A percentile compares a stretch with the other conserved stretches of the same genome.
phyloP scores from a whole-genome alignment of 2,113 vertebrate species.

The Crotalus horridus region DNA sequence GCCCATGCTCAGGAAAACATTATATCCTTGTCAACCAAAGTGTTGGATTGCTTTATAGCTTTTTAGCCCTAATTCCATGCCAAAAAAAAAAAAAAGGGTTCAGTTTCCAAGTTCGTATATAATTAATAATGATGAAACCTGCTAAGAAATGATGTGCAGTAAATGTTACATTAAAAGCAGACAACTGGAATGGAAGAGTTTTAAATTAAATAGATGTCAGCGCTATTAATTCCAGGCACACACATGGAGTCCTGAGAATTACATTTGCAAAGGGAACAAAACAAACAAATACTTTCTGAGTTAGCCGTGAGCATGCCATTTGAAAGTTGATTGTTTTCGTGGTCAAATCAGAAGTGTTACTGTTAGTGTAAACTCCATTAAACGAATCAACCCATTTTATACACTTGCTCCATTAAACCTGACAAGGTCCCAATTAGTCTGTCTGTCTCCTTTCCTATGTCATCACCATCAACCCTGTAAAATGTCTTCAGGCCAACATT shows the following conservation, averaged over 20 bases:
- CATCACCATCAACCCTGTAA: not conserved
- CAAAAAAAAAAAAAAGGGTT: constrained; percentile 40
- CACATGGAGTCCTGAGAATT: not conserved
- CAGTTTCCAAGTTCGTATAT: constrained; percentile 8
- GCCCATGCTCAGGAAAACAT: constrained; percentile 43
- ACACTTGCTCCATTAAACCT: constrained; percentile 30
- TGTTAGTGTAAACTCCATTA: not conserved
- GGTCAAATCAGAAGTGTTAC: not conserved
- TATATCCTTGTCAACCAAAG: constrained; percentile 43
- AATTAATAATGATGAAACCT: constrained; percentile 39
- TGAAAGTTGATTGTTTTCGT: fast-evolving
- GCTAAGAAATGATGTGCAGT: constrained; percentile 22
- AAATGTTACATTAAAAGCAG: constrained; percentile 19
- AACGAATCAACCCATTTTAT: constrained; percentile 35
- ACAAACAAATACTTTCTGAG: not conserved
- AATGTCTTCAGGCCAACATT: not conserved
- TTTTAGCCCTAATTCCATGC: constrained; percentile 33
- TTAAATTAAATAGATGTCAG: constrained; percentile 5
- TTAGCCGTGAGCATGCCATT: not conserved
- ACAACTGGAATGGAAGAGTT: not conserved
- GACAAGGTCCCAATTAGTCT: not conserved
- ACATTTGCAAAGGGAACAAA: constrained; percentile 15
- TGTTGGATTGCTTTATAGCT: constrained; percentile 35
- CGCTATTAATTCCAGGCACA: constrained; percentile 18
- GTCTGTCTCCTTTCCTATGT: not conserved